These are phyloP conservation scores for Gavia stellata DNA, from an alignment of 2,113 vertebrate species.

Conservation along the genomic window DNA sequence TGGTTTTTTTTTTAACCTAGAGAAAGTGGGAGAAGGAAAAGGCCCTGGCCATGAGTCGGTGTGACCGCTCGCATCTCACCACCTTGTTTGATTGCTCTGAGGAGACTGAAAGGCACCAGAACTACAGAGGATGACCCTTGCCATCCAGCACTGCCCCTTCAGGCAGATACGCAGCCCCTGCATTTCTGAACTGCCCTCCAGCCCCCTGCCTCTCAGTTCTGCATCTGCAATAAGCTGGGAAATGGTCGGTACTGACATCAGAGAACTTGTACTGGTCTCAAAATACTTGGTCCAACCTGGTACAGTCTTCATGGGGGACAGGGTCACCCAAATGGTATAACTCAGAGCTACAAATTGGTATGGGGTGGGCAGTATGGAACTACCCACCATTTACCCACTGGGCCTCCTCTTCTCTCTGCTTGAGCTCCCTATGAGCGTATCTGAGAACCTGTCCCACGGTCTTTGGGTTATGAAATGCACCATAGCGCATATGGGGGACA, in stretches of 20 bases:
- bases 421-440: background rate
- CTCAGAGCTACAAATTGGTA: background rate
- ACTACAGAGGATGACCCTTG: background rate
- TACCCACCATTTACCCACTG: background rate
- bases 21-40: background rate
- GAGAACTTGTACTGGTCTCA: background rate
- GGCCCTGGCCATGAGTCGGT: background rate
- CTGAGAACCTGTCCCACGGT: background rate
- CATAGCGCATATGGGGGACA: background rate
- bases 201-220: background rate
- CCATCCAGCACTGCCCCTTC: background rate
- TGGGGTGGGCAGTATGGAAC: background rate
- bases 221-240: background rate
- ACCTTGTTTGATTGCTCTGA: background rate
- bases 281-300: background rate
- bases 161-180: background rate
- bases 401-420: background rate
- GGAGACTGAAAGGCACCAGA: background rate
- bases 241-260: background rate
- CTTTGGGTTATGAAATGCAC: background rate
- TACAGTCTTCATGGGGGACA: background rate
- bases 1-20: background rate
- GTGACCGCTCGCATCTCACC: accelerated
- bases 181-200: background rate
- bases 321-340: background rate